Evolutionary conservation across 1,140 invertebrate species (phyloP), one percentile per base, ranked within the genome.

Genomic region (Leptopilina boulardi): DNA sequence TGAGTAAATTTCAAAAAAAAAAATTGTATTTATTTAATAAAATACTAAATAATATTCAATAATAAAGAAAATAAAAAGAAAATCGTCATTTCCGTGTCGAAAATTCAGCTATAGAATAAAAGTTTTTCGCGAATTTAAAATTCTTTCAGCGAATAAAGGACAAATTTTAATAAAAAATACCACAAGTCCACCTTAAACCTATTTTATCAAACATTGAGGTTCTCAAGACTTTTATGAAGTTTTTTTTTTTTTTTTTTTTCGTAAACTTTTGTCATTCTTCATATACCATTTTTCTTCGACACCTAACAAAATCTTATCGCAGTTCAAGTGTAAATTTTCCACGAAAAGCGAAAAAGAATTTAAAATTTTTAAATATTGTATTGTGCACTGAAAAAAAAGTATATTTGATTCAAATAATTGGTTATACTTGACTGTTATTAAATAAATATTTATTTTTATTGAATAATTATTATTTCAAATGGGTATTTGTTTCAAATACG

Each of bases 141-240:
- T 51, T 51, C 47, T 18, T 18, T 0, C 0, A 18, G 47, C 47
- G 47, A 51, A 51, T 51, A 51, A 51, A 51, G n/a, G 47, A 51
- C 47, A 51, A 51, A 51, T 51, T 51, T 51, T 51, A 51, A 51
- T 51, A 51, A 51, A n/a, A 51, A 51, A 51, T 51, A 51, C 47
- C 47, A 1, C 47, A n/a, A 51, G 15, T 5, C 13, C 15, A 15
- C 47, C 13, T 18, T 18, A 51, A 15, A n/a, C 47, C 47, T 51
- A 51, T 51, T 51, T 51, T 51, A 51, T 51, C 47, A 51, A 51
- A 51, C n/a, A 51, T 51, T 51, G 47, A 51, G 47, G 5, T 51
- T 51, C 47, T 51, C 47, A 51, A 38, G 15, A 51, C 47, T 51
- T 51, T 51, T 51, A 51, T 51, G 5, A 18, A 51, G 15, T 51